A percentile compares a stretch with the other conserved stretches of the same genome.
phyloP scores from a whole-genome alignment of 2,797 vertebrate species.

The Sebastes diaconus region DNA sequence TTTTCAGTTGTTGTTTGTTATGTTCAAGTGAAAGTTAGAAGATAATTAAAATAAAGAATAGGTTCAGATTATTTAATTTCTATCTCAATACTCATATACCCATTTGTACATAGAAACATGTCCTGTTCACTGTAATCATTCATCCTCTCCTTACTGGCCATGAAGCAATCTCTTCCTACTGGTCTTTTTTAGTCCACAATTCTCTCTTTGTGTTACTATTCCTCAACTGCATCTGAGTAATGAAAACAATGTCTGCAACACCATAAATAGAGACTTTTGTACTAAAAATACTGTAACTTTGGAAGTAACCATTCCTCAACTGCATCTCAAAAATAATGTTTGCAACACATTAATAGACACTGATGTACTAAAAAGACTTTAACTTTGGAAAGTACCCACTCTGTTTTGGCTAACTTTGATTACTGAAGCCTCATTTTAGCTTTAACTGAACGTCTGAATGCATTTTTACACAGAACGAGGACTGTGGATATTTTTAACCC shows the following conservation, averaged over 20 bases:
- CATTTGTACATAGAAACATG: background rate
- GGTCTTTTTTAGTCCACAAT: background rate
- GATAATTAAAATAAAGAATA: background rate
- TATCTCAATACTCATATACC: background rate
- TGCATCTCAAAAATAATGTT: background rate
- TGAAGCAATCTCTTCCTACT: background rate
- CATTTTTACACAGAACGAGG: background rate
- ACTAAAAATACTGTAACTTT: background rate
- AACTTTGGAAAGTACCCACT: background rate
- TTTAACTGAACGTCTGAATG: background rate
- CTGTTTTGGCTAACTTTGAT: background rate
- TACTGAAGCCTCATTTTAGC: background rate
- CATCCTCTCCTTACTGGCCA: background rate
- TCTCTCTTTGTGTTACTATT: background rate
- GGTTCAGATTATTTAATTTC: fast-evolving
- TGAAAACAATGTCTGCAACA: background rate
- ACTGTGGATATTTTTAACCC: background rate
- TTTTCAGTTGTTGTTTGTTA: background rate
- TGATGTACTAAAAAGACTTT: background rate
- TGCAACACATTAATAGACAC: background rate
- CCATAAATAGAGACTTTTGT: background rate
- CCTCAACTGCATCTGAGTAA: background rate
- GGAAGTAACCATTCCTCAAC: background rate
- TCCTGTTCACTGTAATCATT: background rate
- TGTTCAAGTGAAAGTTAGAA: background rate